Evolutionary conservation across 2,797 vertebrate genomes (phyloP), one percentile per base, ranked within the genome.

Genomic region (Microcaecilia unicolor): DNA sequence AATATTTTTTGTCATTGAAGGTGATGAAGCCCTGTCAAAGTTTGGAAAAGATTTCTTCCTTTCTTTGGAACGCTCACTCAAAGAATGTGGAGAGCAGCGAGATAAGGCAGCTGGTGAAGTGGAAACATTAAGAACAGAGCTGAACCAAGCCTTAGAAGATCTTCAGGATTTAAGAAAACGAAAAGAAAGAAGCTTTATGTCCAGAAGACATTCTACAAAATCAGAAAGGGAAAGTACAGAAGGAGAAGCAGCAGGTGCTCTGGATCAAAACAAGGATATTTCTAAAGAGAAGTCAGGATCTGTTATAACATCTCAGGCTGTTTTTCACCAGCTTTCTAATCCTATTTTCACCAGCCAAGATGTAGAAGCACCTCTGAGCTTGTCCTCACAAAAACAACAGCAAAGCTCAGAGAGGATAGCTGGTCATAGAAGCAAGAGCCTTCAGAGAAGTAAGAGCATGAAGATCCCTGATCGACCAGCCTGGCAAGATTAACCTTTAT

Each of bases 11-110:
- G 33, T 25, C 10, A 34, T n/a, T 51, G 16, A 39, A 66, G 61
- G 61, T 46, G 56, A 55, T 14, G 57, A 61, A 18, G 62, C 53
- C n/a, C 42, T 70, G 35, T 57, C 49, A 10, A 62, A 36, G 18
- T 50, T 63, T 25, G 61, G 65, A 18, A 52, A 30, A 24, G 58
- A 63, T 26, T 72, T 73, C 30, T 70, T 65, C 32, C 22, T 51
- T 10, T 45, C 53, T 36, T 45, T 69, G 36, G 59, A 71, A 37
- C 37, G 12, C 11, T 32, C 55, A 8, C 44, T 70, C 25, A 60
- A 48, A 52, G 48, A 28, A 24, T 70, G 57, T 34, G 58, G 41
- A 10, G 46, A 67, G 20, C 46, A 60, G 31, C 47, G 48, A 26
- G 61, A 74, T 44, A 48, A 50, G 37, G 47, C 59, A 23, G 22